phyloP scores from a whole-genome alignment of 2,888 invertebrate genomes.

The Tetramorium bicarinatum region DNA sequence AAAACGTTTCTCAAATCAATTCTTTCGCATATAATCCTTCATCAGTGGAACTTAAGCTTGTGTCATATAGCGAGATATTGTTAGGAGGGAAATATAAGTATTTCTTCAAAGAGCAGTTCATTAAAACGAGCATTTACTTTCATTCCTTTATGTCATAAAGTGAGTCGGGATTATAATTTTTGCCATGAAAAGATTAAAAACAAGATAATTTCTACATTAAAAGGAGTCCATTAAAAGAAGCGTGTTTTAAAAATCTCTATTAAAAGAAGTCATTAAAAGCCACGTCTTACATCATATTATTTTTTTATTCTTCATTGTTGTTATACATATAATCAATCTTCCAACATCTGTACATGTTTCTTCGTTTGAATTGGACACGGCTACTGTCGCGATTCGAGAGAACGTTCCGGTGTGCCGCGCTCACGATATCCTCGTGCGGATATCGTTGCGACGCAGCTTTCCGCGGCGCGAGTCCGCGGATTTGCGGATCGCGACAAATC shows the following conservation, averaged over 20 bases:
- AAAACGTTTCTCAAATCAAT: background rate
- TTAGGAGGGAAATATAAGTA: background rate
- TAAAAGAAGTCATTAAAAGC: background rate
- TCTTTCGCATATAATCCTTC: background rate
- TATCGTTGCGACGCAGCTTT: constrained; percentile 38
- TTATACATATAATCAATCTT: background rate
- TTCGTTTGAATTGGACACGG: background rate
- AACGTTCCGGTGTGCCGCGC: background rate
- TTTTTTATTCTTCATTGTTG: background rate
- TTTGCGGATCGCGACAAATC: constrained; percentile 57
- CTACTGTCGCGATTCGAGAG: constrained; percentile 1
- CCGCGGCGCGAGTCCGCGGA: constrained; percentile 40
- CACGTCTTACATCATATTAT: background rate
- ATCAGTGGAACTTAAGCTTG: background rate
- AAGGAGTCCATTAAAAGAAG: background rate
- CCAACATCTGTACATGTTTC: background rate
- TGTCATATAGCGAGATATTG: background rate
- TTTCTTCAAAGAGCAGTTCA: background rate
- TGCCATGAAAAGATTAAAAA: background rate
- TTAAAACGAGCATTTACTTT: background rate
- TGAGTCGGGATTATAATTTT: background rate
- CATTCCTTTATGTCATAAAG: background rate
- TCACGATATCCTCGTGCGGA: constrained; percentile 19
- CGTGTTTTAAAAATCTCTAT: background rate
- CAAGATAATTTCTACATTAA: background rate